A percentile compares a stretch with the other conserved stretches of the same genome.
Conservation (phyloP, 2,113 vertebrate species). For the Panthera leo region DNA sequence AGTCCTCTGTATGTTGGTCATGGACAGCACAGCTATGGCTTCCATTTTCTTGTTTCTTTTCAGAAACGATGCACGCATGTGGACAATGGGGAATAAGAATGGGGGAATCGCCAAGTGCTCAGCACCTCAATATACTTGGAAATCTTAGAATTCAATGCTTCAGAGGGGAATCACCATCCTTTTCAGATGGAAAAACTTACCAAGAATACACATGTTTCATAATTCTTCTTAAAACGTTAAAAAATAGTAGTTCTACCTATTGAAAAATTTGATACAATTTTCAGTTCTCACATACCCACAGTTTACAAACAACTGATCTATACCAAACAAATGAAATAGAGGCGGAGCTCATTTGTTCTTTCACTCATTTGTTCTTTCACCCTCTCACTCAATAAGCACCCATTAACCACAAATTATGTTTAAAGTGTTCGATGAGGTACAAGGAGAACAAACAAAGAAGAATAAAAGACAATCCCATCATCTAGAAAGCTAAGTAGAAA, state of each 20-base stretch:
- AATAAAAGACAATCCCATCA: neutral
- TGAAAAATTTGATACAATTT: neutral
- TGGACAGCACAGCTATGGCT: rapidly evolving
- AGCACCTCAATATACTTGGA: rapidly evolving
- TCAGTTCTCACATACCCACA: neutral
- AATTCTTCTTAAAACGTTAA: neutral
- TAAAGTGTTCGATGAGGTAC: neutral
- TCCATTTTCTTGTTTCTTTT: neutral
- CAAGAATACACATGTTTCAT: neutral
- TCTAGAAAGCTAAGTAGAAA: neutral
- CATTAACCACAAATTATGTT: neutral
- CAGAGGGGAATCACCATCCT: neutral
- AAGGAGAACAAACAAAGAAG: neutral
- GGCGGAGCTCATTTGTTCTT: neutral
- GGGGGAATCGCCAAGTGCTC: rapidly evolving
- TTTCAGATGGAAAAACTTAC: no score
- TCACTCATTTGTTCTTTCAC: neutral
- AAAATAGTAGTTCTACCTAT: neutral
- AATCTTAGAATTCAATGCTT: neutral
- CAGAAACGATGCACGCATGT: rapidly evolving
- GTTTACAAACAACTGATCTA: neutral
- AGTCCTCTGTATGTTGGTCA: neutral
- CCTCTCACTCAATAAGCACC: neutral
- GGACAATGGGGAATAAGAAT: neutral
- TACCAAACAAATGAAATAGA: neutral